Evolutionary conservation across 2,888 invertebrate species (phyloP).

Genomic region (Pristionchus mayeri): DNA sequence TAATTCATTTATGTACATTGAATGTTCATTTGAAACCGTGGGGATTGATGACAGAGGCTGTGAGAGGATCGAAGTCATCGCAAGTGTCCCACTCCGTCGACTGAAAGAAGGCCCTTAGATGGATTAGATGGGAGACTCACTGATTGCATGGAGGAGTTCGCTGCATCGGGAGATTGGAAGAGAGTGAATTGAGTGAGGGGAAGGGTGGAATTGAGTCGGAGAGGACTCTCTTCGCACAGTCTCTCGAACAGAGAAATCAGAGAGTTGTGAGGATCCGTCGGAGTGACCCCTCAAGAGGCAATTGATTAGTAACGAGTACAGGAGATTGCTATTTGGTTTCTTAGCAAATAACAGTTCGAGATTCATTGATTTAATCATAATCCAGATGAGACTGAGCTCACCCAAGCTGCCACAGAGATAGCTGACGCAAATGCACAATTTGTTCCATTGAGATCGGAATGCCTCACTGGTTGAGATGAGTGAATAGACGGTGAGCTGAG

Average conservation of each 20-base stretch:
- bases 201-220: not conserved
- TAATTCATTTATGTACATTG: too few species aligned
- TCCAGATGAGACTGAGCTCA: too few species aligned
- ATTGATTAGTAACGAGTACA: not conserved
- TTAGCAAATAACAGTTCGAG: too few species aligned
- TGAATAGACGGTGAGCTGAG: not conserved
- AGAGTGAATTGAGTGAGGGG: constrained; percentile 11
- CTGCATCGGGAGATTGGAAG: not conserved
- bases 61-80: constrained; percentile 39
- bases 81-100: constrained; percentile 47
- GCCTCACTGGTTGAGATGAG: not conserved
- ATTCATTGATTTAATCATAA: too few species aligned
- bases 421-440: constrained; percentile 23
- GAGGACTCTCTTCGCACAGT: constrained; percentile 28
- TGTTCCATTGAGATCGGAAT: constrained; percentile 4
- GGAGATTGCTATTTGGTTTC: too few species aligned
- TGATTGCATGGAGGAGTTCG: not conserved
- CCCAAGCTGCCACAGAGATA: constrained; percentile 25
- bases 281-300: not conserved
- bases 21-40: not conserved
- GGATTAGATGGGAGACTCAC: not conserved
- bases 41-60: not conserved
- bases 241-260: constrained; percentile 34
- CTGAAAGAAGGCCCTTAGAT: not conserved
- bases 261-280: not conserved